Conservation (phyloP, 2,888 invertebrate genomes). For the Cephus runcator region DNA sequence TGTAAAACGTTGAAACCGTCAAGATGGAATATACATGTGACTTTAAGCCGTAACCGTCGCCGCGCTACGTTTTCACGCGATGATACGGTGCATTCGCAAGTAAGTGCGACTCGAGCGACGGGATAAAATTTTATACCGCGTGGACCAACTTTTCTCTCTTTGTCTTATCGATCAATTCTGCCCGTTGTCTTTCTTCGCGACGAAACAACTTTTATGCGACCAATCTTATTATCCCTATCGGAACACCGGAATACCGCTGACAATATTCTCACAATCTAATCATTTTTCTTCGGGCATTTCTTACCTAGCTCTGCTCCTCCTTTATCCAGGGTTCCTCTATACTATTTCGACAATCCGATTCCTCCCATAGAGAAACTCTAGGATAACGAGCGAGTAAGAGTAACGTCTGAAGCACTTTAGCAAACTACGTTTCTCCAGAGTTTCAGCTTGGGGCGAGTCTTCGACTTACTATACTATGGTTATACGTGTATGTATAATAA, state of each 20-base stretch:
- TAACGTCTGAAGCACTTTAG: background rate
- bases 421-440: background rate
- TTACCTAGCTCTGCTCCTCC: background rate
- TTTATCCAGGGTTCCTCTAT: background rate
- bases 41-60: background rate
- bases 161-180: conserved; percentile 26
- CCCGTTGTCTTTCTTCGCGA: conserved; percentile 17
- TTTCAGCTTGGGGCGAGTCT: background rate
- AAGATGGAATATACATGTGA: background rate
- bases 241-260: background rate
- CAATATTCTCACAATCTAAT: background rate
- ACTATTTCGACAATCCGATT: background rate
- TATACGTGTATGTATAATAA: background rate
- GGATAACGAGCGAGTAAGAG: background rate
- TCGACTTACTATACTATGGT: background rate
- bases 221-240: conserved; percentile 29
- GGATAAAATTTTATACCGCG: background rate
- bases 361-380: background rate
- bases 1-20: background rate
- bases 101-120: background rate
- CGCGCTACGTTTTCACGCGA: background rate
- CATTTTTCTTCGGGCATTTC: background rate
- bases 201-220: conserved; percentile 32
- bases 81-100: background rate
- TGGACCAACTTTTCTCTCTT: background rate